phyloP scores from a whole-genome alignment of 2,113 vertebrate genomes.

The Tursiops truncatus region DNA sequence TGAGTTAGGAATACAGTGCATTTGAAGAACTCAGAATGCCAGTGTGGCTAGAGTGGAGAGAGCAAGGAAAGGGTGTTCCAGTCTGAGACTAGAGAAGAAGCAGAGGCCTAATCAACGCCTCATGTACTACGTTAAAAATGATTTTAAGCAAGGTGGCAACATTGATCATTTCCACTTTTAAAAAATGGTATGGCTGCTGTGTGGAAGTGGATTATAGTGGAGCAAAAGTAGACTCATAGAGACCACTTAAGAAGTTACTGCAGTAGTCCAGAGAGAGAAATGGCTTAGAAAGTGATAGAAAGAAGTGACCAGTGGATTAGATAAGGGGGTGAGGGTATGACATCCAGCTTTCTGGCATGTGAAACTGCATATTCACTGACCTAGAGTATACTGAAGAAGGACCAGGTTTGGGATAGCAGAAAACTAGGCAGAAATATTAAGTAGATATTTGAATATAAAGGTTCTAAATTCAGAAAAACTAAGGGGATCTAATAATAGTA shows the following conservation, averaged over 20 bases:
- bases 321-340: not conserved
- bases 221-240: not conserved
- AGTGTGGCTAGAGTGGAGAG: not conserved
- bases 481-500: not conserved
- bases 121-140: not conserved
- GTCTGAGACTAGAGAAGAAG: not conserved
- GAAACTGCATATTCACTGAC: not conserved
- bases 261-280: not conserved
- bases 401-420: not conserved
- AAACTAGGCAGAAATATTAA: conserved; percentile 2
- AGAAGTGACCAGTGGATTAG: conserved; percentile 6
- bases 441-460: conserved; percentile 21
- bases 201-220: not conserved
- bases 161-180: conserved; percentile 3
- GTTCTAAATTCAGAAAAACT: not conserved
- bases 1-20: not conserved
- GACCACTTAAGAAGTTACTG: not conserved
- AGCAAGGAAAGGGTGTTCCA: conserved; percentile 1
- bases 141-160: not conserved
- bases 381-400: not conserved
- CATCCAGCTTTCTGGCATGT: not conserved
- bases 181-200: not conserved
- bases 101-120: not conserved
- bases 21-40: not conserved
- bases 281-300: not conserved